Evolutionary conservation across 2,797 vertebrate genomes (phyloP).

Genomic region (Setipinna tenuifilis): DNA sequence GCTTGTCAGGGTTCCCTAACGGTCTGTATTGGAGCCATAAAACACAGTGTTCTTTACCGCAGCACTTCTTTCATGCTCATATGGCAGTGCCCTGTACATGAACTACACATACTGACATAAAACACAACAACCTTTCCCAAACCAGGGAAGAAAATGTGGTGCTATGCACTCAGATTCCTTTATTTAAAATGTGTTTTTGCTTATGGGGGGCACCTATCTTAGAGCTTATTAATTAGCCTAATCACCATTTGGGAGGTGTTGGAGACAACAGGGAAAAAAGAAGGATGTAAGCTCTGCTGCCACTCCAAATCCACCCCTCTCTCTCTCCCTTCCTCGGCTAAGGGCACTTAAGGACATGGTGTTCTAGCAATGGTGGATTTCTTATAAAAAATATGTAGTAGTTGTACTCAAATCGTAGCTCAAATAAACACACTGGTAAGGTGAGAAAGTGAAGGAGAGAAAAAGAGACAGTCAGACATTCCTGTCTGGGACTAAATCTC

Average conservation of each 20-base stretch:
- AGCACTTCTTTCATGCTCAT: background rate
- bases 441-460: background rate
- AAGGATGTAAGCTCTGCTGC: background rate
- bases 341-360: background rate
- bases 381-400: background rate
- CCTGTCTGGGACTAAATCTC: background rate
- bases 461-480: background rate
- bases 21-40: background rate
- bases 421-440: background rate
- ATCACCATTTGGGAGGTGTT: slow-evolving; percentile 53
- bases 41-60: background rate
- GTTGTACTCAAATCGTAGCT: background rate
- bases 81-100: background rate
- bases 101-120: background rate
- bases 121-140: background rate
- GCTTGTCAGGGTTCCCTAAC: background rate
- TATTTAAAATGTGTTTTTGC: no score
- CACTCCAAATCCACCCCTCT: background rate
- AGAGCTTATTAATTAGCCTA: slow-evolving; percentile 66
- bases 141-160: background rate
- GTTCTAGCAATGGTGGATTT: background rate
- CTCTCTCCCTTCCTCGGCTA: background rate
- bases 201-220: slow-evolving; percentile 42
- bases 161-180: background rate
- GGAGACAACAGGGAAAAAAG: slow-evolving; percentile 38